Base-by-base conservation (phyloP, 2,113 vertebrate genomes). In the Cyanoderma ruficeps region DNA sequence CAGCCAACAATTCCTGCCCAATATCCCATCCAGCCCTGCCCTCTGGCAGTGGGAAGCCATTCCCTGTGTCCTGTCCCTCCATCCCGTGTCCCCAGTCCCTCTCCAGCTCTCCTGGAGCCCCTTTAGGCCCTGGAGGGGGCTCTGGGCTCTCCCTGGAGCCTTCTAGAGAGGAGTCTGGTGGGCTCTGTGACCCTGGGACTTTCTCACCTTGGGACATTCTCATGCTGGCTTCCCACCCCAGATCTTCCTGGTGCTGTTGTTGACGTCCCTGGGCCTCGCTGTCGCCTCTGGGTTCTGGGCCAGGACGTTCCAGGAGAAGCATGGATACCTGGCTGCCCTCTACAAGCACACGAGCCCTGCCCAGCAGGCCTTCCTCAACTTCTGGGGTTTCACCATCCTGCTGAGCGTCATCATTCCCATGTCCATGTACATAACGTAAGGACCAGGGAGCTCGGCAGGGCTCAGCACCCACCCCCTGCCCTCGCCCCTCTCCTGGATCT, bases 401-500 rank as follows among this genome's bases (percentile, higher is more conserved):
- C 97, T 99, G 42, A 99, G 98, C 23, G 98, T 98, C 31, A 98
- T 98, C 77, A 97, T 99, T 41, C 99, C 99, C 67, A 98, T 99
- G 96, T 95, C 99, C 33, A 98, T 99, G 97, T 99, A 99, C 30
- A 98, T 99, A 94, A 96, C 98, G 99, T 99, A 95, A 97, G 98
- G 44, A 42, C 28, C 28, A 7, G 10, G 2, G 71, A 33, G 47
- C 56, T 7, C 7, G 64, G 47, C 23, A 22, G 28, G 5, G 35
- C 2, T 4, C 39, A 10, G 69, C 25, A 42, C 16, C 8, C 30
- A 1, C 8, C 16, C 46, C 53, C 39, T 37, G 28, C 8, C 56
- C 37, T 22, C 25, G 2, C 22, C 68, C 59, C 33, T 61, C 55
- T 5, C 1, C 59, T 65, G 68, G 52, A 24, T 24, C 9, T 55